Percentiles rank a stretch among this genome's conserved stretches.
Evolutionary conservation across 2,797 vertebrate species (phyloP).

Genomic region (Prunella strophiata): DNA sequence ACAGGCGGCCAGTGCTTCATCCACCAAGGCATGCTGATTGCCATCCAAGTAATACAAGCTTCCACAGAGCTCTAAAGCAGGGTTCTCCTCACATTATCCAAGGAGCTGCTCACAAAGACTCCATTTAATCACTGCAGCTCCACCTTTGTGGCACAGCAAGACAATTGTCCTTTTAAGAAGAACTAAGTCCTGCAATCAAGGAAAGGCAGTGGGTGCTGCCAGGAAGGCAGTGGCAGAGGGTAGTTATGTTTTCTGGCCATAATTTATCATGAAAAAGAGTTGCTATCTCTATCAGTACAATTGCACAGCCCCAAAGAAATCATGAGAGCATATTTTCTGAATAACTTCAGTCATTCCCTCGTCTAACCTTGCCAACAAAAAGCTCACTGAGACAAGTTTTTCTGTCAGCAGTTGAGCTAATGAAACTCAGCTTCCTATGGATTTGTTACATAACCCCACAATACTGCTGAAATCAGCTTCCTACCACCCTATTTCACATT

Average conservation of each 20-base stretch:
- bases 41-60: conserved; percentile 7
- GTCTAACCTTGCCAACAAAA: neutral
- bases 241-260: neutral
- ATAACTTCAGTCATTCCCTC: neutral
- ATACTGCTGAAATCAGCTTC: neutral
- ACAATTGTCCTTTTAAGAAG: conserved; percentile 14
- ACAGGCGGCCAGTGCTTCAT: neutral
- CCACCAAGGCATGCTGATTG: neutral
- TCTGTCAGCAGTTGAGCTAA: neutral
- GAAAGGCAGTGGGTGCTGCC: neutral
- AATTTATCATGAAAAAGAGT: neutral
- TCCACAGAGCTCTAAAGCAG: neutral
- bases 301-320: neutral
- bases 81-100: neutral
- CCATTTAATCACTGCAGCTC: neutral
- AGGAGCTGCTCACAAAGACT: conserved; percentile 5
- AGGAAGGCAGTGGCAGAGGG: neutral
- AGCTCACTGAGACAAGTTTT: neutral
- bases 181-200: neutral
- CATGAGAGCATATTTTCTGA: neutral
- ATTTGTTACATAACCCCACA: neutral
- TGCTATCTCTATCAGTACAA: neutral
- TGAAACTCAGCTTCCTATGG: neutral
- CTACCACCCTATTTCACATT: neutral
- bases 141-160: neutral